phyloP scores from a whole-genome alignment of 2,888 invertebrate genomes.

The Nomada flava region DNA sequence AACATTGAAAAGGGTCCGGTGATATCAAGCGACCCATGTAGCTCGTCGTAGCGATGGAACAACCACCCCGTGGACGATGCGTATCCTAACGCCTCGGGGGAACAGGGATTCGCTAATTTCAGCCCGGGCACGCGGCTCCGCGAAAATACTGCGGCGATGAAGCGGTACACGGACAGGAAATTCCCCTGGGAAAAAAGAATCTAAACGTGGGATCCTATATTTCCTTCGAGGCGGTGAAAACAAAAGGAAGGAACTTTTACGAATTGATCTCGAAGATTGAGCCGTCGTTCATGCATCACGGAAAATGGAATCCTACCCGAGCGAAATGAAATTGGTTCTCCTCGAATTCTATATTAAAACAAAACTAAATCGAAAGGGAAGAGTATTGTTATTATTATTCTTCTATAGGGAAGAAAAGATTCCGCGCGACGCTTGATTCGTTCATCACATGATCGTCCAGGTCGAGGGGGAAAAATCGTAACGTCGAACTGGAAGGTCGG shows the following conservation, averaged over 20 bases:
- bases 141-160: constrained; percentile 63
- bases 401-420: constrained; percentile 58
- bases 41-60: constrained; percentile 45
- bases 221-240: not conserved
- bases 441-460: constrained; percentile 56
- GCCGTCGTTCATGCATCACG: not conserved
- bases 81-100: constrained; percentile 75
- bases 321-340: not conserved
- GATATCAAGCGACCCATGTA: constrained; percentile 65
- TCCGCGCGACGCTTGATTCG: constrained; percentile 72
- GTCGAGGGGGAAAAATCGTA: constrained; percentile 41
- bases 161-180: constrained; percentile 61
- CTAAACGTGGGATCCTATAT: not conserved
- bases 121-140: constrained; percentile 74
- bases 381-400: constrained; percentile 10
- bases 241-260: not conserved
- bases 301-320: not conserved
- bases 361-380: constrained; percentile 13
- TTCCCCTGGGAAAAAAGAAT: constrained; percentile 59
- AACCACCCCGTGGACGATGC: constrained; percentile 58
- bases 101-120: constrained; percentile 81
- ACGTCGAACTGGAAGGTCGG: constrained; percentile 50
- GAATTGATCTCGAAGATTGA: not conserved
- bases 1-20: constrained; percentile 82
- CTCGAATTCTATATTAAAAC: not conserved